These are phyloP conservation scores for Dufourea novaeangliae DNA, from an alignment of 1,140 invertebrate genomes.

Conservation along the genomic window DNA sequence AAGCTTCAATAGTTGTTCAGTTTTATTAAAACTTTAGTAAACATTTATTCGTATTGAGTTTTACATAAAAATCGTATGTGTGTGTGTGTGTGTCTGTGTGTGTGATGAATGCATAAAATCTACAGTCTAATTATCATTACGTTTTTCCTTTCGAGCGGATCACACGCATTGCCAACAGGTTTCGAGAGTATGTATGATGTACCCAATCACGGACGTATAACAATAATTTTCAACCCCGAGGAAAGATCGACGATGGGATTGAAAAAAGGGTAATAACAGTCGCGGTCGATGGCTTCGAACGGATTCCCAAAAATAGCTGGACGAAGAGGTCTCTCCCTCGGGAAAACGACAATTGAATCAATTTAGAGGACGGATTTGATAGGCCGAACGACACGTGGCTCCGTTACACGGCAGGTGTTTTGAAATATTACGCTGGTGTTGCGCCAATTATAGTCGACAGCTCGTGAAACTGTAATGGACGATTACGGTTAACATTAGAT, in stretches of 20 bases:
- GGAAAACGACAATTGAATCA: slow-evolving; percentile 72
- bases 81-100: too few relatives aligned
- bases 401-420: slow-evolving; percentile 62
- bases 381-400: slow-evolving; percentile 58
- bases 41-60: too few relatives aligned
- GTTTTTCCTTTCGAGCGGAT: too few relatives aligned
- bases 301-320: slow-evolving; percentile 55
- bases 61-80: too few relatives aligned
- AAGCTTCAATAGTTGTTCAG: too few relatives aligned
- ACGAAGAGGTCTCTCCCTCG: slow-evolving; percentile 54
- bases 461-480: slow-evolving; percentile 49
- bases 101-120: too few relatives aligned
- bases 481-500: slow-evolving; percentile 54
- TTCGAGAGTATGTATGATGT: too few relatives aligned
- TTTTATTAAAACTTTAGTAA: too few relatives aligned
- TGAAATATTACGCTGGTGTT: slow-evolving; percentile 63
- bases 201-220: not conserved
- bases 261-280: slow-evolving; percentile 14
- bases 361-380: slow-evolving; percentile 70
- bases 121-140: too few relatives aligned
- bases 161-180: not conserved
- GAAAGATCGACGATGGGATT: slow-evolving; percentile 5
- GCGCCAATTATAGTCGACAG: slow-evolving; percentile 62
- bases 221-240: slow-evolving; percentile 20
- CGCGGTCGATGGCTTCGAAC: slow-evolving; percentile 38